Base-by-base conservation (phyloP, 2,888 invertebrate species). In the Ditula angustiorana region DNA sequence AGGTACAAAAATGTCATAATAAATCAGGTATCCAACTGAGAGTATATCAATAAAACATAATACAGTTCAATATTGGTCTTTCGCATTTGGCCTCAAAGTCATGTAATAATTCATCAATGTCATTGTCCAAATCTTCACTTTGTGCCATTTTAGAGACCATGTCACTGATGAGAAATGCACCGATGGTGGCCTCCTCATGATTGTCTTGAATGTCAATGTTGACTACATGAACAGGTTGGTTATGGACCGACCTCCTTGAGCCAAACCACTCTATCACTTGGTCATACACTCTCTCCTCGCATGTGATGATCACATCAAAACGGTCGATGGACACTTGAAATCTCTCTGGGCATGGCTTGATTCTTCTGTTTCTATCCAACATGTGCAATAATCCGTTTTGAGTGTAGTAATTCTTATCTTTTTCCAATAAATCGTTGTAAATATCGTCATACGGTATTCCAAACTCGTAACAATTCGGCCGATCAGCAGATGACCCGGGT, bases 151-250 rank as follows among this genome's bases (percentile, higher is more conserved):
- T 96, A 61, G 96, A 95, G 72, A 98, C 97, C 92, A 99, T 95
- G 88, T 99, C 99, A 88, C 98, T 98, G 72, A 99, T 99, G 75
- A 99, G 94, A 92, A 99, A 99, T 33, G 99, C 99, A 71, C 99
- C 99, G 80, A 99, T 96, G 2, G 99, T 98, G 0, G 99, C 99
- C 88, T 99, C 99, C 87, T 99, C 99, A 73, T 99, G 98, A 90
- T 99, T 99, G 92, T 99, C 99, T 86, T 98, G 98, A 76, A 99
- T 99, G 83, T 99, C 99, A 74, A 99, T 96, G 86, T 99, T 99
- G 61, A 99, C 96, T 46, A 99, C 95, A 93, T 99, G 99, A 2
- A 98, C 98, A 5, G 98, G 97, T 59, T 97, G 96, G 87, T 97
- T 97, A 74, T 96, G 95, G 55, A 95, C 94, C 0, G 96, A 96